Conservation (phyloP, 2,113 vertebrate species). For the Tetrax tetrax region DNA sequence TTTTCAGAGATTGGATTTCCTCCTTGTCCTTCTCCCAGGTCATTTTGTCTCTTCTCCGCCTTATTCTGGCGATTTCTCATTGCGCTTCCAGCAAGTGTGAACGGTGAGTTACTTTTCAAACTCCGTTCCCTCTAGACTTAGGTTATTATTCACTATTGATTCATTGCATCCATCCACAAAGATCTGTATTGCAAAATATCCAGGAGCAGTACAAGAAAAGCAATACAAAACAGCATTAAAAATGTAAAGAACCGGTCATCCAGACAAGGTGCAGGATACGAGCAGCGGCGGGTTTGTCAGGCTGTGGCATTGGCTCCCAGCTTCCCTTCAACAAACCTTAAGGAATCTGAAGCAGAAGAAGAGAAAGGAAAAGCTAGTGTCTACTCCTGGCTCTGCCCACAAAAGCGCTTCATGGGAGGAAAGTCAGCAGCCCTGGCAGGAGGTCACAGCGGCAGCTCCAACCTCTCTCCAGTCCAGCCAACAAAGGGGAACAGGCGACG, state of each 20-base stretch:
- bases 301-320: neutral
- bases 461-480: neutral
- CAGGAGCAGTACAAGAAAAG: constrained; percentile 60
- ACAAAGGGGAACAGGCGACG: accelerated
- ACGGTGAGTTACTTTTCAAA: constrained; percentile 35
- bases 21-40: constrained; percentile 61
- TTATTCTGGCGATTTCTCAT: constrained; percentile 43
- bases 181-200: constrained; percentile 38
- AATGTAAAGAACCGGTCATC: constrained; percentile 55
- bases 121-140: constrained; percentile 42
- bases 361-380: neutral
- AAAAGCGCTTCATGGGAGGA: accelerated
- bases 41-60: constrained; percentile 21
- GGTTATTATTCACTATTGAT: constrained; percentile 67
- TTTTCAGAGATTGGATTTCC: constrained; percentile 67
- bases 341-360: neutral
- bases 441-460: neutral
- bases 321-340: neutral
- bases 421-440: neutral
- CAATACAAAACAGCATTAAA: constrained; percentile 64
- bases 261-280: neutral
- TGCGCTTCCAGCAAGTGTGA: constrained; percentile 26
- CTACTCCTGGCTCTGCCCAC: neutral
- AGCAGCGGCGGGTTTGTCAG: neutral
- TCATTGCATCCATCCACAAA: constrained; percentile 62